Base-by-base conservation (phyloP, 1,140 invertebrate genomes). In the Manduca sexta region DNA sequence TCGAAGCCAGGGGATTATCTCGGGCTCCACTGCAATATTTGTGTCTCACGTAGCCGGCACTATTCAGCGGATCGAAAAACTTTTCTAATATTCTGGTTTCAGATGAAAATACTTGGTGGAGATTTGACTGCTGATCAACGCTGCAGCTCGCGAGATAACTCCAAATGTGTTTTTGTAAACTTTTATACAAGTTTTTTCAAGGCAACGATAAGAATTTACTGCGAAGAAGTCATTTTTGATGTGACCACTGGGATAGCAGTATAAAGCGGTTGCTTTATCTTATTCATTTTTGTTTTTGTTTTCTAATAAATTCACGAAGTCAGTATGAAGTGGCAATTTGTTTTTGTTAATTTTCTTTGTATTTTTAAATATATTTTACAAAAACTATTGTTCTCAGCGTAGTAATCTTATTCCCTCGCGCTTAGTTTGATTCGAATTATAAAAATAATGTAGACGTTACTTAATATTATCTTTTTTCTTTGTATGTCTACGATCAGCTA, bases 41-140 rank as follows among this genome's bases (percentile, higher is more conserved):
- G 72, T 79, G 73, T 74, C 76, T 82, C 76, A 74, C 69, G 74
- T 78, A 71, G 52, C 45, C 55, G 52, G 31, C 47, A 63, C 67
- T 67, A 73, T 76, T 72, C 69, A 69, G 62, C 60, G 69, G 60
- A 79, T 79, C 69, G 71, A 81, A 75, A 79, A 79, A 81, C 75
- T 81, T 81, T 79, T 79, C 72, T 79, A 75, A 81, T 77, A 79
- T 73, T 71, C 60, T 62, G 60, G 60, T 60, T 44, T 60, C 57
- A 56, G 60, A 62, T 52, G 57, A 63, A 64, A 62, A 72, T 61
- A 64, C 59, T 57, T 61, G 48, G 42, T 37, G 43, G 51, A 51
- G 60, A 60, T 60, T 63, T 64, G 56, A 55, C 53, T 60, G 57
- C 55, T 64, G 58, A 67, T 64, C 59, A 61, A 57, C 45, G 52